Evolutionary conservation across 2,797 vertebrate species (phyloP).

Genomic region (Platyrinchus mystaceus): DNA sequence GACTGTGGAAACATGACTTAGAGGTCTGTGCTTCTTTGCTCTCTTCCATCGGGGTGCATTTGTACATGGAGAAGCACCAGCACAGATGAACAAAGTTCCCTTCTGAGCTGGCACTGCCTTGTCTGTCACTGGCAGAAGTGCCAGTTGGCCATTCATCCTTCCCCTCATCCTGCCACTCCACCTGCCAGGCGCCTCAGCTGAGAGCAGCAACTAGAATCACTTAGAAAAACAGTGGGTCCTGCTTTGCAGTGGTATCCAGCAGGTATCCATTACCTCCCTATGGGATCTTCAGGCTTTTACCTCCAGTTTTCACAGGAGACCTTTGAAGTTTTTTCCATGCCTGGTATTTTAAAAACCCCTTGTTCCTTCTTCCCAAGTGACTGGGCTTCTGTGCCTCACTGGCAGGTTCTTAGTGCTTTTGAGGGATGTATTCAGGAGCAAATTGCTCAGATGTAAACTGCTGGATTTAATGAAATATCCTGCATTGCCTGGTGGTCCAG

Average conservation of each 20-base stretch:
- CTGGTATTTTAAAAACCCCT: neutral
- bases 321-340: neutral
- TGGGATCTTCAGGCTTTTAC: neutral
- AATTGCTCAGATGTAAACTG: neutral
- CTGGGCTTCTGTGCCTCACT: neutral
- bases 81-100: neutral
- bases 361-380: neutral
- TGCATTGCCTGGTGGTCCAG: neutral
- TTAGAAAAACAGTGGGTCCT: neutral
- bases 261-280: neutral
- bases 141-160: neutral
- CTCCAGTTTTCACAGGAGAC: neutral
- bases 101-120: neutral
- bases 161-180: neutral
- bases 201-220: neutral
- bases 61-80: neutral
- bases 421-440: neutral
- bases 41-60: neutral
- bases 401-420: neutral
- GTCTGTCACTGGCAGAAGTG: neutral
- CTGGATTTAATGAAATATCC: neutral
- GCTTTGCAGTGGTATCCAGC: neutral
- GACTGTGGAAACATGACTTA: fast-evolving
- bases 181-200: neutral
- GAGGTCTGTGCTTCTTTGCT: neutral